These are phyloP conservation scores for Piliocolobus tephrosceles DNA, from an alignment of 2,113 vertebrate genomes.

Conservation along the genomic window DNA sequence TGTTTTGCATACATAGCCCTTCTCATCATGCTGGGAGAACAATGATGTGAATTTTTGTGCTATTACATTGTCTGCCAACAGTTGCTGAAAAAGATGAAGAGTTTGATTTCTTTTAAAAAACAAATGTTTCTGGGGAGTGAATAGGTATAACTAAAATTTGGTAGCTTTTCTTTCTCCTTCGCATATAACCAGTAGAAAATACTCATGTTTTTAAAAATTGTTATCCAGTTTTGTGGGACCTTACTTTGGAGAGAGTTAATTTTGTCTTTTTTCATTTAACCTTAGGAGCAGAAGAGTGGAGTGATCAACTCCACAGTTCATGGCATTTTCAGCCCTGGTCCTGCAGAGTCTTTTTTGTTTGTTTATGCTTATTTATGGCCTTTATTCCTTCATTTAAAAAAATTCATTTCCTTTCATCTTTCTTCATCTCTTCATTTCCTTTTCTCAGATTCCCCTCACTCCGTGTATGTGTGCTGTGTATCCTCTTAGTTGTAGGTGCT, in stretches of 20 bases:
- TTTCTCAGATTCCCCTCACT: background rate
- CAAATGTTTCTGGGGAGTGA: background rate
- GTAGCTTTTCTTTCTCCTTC: background rate
- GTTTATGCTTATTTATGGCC: background rate
- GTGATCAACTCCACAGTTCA: background rate
- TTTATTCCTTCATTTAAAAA: background rate
- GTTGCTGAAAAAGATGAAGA: background rate
- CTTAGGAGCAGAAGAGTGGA: background rate
- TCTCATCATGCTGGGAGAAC: background rate
- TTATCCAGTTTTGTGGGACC: background rate
- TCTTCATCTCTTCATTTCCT: background rate
- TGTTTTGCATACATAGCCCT: background rate
- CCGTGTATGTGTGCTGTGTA: rapidly evolving
- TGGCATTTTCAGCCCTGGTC: background rate
- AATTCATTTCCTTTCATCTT: background rate
- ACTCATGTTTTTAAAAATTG: background rate
- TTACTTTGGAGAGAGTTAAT: background rate
- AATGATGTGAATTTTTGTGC: rapidly evolving
- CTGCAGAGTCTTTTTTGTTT: background rate
- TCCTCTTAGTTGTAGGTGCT: background rate
- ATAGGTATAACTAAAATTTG: background rate
- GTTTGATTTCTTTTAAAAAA: background rate
- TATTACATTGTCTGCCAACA: background rate
- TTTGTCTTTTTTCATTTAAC: background rate
- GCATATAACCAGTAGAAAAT: background rate